Evolutionary conservation across 2,797 vertebrate species (phyloP), one percentile per base, ranked within the genome.

Genomic region (Paramormyrops hopkinsi): DNA sequence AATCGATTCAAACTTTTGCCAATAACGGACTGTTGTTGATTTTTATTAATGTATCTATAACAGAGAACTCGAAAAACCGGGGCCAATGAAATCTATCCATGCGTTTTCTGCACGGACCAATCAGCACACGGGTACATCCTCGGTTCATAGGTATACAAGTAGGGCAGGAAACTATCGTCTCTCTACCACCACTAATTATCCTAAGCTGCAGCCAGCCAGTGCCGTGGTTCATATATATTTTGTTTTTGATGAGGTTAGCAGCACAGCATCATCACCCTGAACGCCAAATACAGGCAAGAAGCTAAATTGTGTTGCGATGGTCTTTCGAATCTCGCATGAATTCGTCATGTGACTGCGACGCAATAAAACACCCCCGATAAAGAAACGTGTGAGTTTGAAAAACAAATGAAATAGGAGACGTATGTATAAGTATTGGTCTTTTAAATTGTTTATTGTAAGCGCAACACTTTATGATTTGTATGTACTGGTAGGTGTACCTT

Each of bases 331-430:
- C 37, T 14, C 73, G 2, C 14, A n/a, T 41, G 73, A n/a, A 44
- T 85, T 85, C 50, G 22, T 85, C 46, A 85, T 29, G 46, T 85
- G 44, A 85, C 83, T 85, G 25, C 48, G 46, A 85, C 83, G n/a
- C 50, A 25, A 85, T 48, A 51, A 85, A 76, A 76, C 29, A 79
- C n/a, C 17, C 17, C 11, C 17, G 22, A 11, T 11, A 50, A 50
- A 50, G 19, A 84, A 50, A 84, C 82, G 14, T 5, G 29, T 73
- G 65, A 69, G 25, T 73, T 73, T 33, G 12, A 73, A 73, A 73
- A 73, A 4, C 65, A 37, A 73, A 33, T 14, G 4, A 73, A 73
- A 69, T 1, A 62, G 8, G 22, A 73, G 65, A 73, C 29, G 4
- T 73, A 73, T 33, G 65, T 33, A 33, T 69, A 9, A 62, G 59